Base-by-base conservation (phyloP, 1,140 invertebrate species). In the Brachionus asplanchnoidis region DNA sequence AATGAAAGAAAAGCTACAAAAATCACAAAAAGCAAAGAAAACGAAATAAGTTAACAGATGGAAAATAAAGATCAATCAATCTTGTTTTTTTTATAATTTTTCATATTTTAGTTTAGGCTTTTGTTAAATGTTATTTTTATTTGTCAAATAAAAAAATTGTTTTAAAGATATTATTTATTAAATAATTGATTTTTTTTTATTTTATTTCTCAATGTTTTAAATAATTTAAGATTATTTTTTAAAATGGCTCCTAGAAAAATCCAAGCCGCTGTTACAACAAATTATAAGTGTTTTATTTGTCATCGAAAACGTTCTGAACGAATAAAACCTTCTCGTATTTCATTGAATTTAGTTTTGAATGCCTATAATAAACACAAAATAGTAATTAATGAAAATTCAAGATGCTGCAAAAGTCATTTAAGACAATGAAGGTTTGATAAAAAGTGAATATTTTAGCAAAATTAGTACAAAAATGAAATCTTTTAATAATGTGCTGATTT, bases 371-470 rank as follows among this genome's bases (percentile, higher is more conserved):
- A 68, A 68, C 65, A 40, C 11, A 68, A 17, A 68, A 68, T 68
- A 32, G 7, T 68, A 32, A 68, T 68, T 11, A 28, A 68, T 11
- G 65, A 28, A 68, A 17, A 68, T 68, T 68, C 70, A 17, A 75
- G 70, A 42, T 42, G 32, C 40, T 75, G 70, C 17, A 75, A 44
- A 75, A 75, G n/a, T 23, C 70, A 75, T 75, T 20, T 44, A n/a
- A 42, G 36, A 75, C 36, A 44, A 44, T 17, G 17, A 40, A n/a
- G 70, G 36, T 42, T 44, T 75, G 17, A 75, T 75, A 14, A 75
- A 44, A 42, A n/a, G 5, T 11, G 70, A 75, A 44, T 14, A 0
- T 8, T 75, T 1, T 75, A 40, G 9, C 17, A n/a, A 17, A 44
- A 75, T 75, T 42, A 40, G 9, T 17, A 75, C 70, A 6, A 14